phyloP scores from a whole-genome alignment of 2,113 vertebrate species.

The Nerophis ophidion region DNA sequence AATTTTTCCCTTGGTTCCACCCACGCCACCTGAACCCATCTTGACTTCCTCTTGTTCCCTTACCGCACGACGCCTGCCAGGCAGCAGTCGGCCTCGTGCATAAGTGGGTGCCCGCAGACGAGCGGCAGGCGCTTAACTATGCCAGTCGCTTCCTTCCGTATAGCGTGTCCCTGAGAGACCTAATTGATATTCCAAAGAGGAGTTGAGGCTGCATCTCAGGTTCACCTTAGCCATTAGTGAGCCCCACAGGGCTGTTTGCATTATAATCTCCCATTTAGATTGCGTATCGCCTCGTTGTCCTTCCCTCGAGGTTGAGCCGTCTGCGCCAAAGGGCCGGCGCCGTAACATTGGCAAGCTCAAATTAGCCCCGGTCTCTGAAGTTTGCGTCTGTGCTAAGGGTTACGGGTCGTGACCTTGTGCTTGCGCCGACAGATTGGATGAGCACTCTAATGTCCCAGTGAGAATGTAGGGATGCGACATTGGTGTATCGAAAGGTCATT shows the following conservation, averaged over 20 bases:
- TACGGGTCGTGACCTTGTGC: constrained; percentile 32
- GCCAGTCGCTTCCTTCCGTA: constrained; percentile 59
- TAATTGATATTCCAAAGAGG: constrained; percentile 68
- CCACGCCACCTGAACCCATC: constrained; percentile 21
- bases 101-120: constrained; percentile 43
- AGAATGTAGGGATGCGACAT: background rate
- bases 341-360: constrained; percentile 30
- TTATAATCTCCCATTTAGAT: constrained; percentile 69
- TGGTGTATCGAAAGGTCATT: no score
- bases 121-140: constrained; percentile 48
- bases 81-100: constrained; percentile 12
- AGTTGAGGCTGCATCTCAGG: constrained; percentile 53
- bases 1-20: constrained; percentile 33
- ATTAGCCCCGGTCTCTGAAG: constrained; percentile 36
- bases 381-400: constrained; percentile 30
- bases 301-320: constrained; percentile 49
- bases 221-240: constrained; percentile 72
- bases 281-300: constrained; percentile 55
- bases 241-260: constrained; percentile 64
- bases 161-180: constrained; percentile 56
- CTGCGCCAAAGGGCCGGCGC: constrained; percentile 44
- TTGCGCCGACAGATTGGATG: constrained; percentile 30
- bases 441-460: constrained; percentile 20
- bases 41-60: constrained; percentile 27
- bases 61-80: constrained; percentile 26